Base-by-base conservation (phyloP, 2,113 vertebrate species). In the Gopherus flavomarginatus region DNA sequence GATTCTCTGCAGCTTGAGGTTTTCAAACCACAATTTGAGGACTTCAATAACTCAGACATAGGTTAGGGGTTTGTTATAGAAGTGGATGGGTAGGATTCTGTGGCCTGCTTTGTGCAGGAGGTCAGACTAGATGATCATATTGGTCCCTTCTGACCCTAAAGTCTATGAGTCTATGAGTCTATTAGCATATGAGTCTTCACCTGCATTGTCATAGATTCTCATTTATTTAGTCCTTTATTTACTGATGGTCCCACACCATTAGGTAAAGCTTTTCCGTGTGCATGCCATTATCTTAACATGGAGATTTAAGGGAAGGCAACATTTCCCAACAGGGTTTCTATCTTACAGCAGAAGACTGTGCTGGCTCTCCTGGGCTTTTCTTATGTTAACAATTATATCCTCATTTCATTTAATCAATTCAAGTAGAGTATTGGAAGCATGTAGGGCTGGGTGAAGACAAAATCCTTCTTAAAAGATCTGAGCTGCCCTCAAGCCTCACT, bases 191-290 rank as follows among this genome's bases (percentile, higher is more conserved):
- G n/a, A n/a, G n/a, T n/a, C n/a, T 97, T 95, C 93, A 97, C 90
- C 81, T 95, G 86, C 92, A 84, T 83, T 89, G 56, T 89, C 91
- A 88, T 83, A 81, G 49, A 88, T 94, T 38, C 21, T 93, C 31
- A 83, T 94, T 92, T 93, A 95, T 75, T 92, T 88, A 80, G 42
- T 87, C 57, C 92, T 95, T 78, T 91, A 81, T 90, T 95, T 92
- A 84, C 69, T 90, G 89, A 75, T 47, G 47, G 54, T 89, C 62
- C 85, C 75, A 91, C 19, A 95, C 83, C 47, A 65, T 95, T 95
- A 89, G 62, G 84, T 38, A 83, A 96, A 54, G 21, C 13, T 59
- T 91, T 94, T 24, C 35, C 52, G 50, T 6, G 0, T 42, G 29
- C 81, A 87, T 52, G 87, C 56, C 29, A 75, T 87, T 87, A 59